phyloP scores from a whole-genome alignment of 2,888 invertebrate genomes.

The Xanthia icteritia region DNA sequence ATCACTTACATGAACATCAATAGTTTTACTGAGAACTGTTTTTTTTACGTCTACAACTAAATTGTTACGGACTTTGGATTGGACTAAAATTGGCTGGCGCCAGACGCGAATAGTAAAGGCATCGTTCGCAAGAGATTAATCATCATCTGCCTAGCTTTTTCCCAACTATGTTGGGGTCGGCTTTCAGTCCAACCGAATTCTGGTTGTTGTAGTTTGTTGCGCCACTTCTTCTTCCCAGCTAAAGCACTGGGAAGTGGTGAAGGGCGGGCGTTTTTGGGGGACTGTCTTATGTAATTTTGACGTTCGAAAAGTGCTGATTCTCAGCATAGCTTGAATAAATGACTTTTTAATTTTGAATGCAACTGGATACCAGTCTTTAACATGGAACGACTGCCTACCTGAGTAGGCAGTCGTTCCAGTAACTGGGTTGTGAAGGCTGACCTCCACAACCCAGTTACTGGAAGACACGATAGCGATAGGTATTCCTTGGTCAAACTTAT shows the following conservation, averaged over 20 bases:
- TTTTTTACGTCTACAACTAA: constrained; percentile 67
- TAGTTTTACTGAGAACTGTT: constrained; percentile 62
- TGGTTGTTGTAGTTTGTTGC: too few relatives aligned
- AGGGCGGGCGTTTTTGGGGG: too few relatives aligned
- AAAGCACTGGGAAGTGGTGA: too few relatives aligned
- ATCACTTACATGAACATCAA: constrained; percentile 61
- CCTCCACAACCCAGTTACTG: not conserved
- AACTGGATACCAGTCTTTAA: not conserved
- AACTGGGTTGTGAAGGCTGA: too few relatives aligned
- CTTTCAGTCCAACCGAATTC: too few relatives aligned
- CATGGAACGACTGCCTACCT: not conserved
- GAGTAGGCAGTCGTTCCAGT: too few relatives aligned
- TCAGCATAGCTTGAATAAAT: too few relatives aligned
- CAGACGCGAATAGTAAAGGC: constrained; percentile 26
- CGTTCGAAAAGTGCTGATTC: too few relatives aligned
- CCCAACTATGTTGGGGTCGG: not conserved
- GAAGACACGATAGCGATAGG: not conserved
- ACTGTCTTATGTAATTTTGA: too few relatives aligned
- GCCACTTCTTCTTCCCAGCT: too few relatives aligned
- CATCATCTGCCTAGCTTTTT: not conserved
- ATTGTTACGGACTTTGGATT: constrained; percentile 67
- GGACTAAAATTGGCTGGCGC: constrained; percentile 53
- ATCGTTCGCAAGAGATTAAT: not conserved
- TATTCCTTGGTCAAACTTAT: not conserved
- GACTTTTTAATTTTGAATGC: not conserved